Evolutionary conservation across 2,888 invertebrate genomes (phyloP).

Genomic region (Lacanobia wlatinum): DNA sequence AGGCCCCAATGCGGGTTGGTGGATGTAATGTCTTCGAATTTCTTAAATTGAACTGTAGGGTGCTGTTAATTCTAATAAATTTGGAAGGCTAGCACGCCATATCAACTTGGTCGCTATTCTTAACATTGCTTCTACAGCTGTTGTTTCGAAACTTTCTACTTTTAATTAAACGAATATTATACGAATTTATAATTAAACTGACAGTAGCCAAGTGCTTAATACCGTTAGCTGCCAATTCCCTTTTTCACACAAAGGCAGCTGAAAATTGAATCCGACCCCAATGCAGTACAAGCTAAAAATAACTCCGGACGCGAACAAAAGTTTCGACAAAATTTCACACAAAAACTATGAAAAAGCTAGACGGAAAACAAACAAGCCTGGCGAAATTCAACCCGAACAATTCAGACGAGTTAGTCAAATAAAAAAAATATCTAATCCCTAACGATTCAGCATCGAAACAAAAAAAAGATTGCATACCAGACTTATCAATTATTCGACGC

Average conservation of each 20-base stretch:
- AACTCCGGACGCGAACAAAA: constrained; percentile 52
- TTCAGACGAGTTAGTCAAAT: constrained; percentile 63
- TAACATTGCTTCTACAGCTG: neutral
- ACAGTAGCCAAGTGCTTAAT: neutral
- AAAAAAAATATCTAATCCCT: constrained; percentile 79
- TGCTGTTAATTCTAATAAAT: neutral
- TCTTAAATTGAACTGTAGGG: neutral
- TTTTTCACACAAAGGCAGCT: constrained; percentile 32
- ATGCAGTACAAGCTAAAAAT: constrained; percentile 38
- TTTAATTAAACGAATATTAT: too few species aligned
- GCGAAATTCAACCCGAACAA: constrained; percentile 63
- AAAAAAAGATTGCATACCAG: constrained; percentile 71
- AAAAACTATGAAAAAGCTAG: constrained; percentile 66
- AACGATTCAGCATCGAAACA: constrained; percentile 77
- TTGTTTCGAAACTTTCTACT: constrained; percentile 6
- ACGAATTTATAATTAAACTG: neutral
- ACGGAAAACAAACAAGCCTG: constrained; percentile 66
- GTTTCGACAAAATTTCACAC: constrained; percentile 53
- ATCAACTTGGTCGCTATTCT: neutral
- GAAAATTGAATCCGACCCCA: constrained; percentile 37
- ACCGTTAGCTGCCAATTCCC: constrained; percentile 1
- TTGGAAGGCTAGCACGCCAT: neutral
- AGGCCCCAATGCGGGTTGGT: neutral
- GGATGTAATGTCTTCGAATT: neutral
- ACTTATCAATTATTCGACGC: constrained; percentile 85